A percentile compares a stretch with the other conserved stretches of the same genome.
These are phyloP conservation scores for Anastatus disparis DNA, from an alignment of 1,140 invertebrate species.

Conservation along the genomic window DNA sequence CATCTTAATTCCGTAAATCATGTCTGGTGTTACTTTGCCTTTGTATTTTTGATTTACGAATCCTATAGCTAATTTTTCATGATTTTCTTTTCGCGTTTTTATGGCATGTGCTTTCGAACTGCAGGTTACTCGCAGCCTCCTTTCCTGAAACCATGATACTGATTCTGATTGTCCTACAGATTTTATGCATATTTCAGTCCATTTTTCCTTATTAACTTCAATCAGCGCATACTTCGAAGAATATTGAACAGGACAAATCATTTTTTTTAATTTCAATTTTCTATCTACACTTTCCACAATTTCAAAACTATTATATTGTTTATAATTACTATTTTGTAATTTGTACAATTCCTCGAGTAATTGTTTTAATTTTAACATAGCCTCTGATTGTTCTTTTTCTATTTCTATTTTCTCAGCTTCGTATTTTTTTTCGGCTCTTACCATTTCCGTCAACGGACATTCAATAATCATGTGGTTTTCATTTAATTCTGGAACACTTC, in stretches of 20 bases:
- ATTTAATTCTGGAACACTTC: not conserved
- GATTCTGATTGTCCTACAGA: constrained; percentile 40
- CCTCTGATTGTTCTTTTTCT: not conserved
- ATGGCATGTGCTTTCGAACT: constrained; percentile 42
- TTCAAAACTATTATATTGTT: not conserved
- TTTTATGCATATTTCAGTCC: constrained; percentile 28
- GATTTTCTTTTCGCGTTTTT: constrained; percentile 39
- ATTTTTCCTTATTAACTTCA: constrained; percentile 28
- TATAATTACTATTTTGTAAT: too few relatives aligned
- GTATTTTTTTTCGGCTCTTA: not conserved
- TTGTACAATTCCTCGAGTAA: not conserved
- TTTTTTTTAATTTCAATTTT: not conserved
- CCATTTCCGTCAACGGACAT: not conserved
- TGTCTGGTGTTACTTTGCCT: constrained; percentile 37
- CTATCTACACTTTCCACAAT: not conserved
- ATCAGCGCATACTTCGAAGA: not conserved
- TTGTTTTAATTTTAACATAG: not conserved
- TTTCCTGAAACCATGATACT: constrained; percentile 43
- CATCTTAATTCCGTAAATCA: constrained; percentile 42
- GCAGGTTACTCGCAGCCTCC: constrained; percentile 41
- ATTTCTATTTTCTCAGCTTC: too few relatives aligned
- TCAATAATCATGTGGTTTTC: not conserved
- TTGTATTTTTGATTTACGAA: constrained; percentile 45
- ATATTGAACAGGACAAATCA: not conserved
- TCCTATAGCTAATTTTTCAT: constrained; percentile 35